A percentile compares a stretch with the other conserved stretches of the same genome.
Evolutionary conservation across 2,113 vertebrate species (phyloP).

Genomic region (Myotis davidii): DNA sequence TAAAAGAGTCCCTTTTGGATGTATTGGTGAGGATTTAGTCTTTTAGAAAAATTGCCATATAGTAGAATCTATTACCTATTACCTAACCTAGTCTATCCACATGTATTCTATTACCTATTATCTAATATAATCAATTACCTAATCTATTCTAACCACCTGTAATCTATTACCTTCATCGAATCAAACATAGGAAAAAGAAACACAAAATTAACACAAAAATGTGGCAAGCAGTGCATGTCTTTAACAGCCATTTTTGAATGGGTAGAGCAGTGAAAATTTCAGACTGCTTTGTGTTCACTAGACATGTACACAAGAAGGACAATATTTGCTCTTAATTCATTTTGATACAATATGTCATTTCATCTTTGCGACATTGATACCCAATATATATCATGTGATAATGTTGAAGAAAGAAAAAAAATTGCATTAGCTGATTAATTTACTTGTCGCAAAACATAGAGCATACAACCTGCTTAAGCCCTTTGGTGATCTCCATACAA

Average conservation of each 20-base stretch:
- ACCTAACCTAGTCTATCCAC: neutral
- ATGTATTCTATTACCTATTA: neutral
- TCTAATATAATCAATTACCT: too few relatives aligned
- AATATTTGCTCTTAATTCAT: slow-evolving; percentile 23
- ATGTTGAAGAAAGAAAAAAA: neutral
- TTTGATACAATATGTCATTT: neutral
- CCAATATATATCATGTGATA: neutral
- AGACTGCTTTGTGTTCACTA: neutral
- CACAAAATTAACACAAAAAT: neutral
- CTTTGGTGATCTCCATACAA: neutral
- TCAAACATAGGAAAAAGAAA: neutral
- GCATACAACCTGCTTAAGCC: neutral
- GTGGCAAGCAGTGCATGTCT: neutral
- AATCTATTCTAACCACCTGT: too few relatives aligned
- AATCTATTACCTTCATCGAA: neutral
- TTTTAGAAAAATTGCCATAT: neutral
- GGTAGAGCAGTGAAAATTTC: neutral
- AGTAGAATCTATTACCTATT: neutral
- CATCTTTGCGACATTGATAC: neutral
- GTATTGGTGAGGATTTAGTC: neutral
- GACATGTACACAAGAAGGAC: neutral
- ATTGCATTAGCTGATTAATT: neutral
- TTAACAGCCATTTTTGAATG: neutral
- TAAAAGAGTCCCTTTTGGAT: neutral
- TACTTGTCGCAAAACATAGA: neutral